phyloP scores from a whole-genome alignment of 2,113 vertebrate genomes.

The Anhinga rufa region DNA sequence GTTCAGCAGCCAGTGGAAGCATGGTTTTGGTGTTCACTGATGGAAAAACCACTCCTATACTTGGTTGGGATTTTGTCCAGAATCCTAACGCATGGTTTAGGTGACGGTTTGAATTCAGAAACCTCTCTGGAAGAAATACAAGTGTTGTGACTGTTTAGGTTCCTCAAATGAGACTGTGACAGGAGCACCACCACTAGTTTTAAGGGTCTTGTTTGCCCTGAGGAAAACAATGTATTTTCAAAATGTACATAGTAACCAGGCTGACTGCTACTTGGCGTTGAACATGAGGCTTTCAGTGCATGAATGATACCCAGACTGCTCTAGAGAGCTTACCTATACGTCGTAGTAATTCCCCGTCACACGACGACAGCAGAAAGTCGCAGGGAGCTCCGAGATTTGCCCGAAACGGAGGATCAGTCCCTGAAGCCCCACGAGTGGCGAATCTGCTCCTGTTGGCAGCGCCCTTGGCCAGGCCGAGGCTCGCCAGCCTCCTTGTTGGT shows the following conservation, averaged over 20 bases:
- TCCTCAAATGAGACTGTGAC: background rate
- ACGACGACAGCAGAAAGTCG: background rate
- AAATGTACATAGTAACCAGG: background rate
- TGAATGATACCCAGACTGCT: rapidly evolving
- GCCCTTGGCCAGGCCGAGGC: rapidly evolving
- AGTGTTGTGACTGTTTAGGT: rapidly evolving
- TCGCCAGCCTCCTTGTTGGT: too few species aligned
- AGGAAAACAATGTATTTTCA: background rate
- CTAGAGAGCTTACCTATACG: background rate
- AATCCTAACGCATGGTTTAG: background rate
- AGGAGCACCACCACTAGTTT: background rate
- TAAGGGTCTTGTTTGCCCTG: background rate
- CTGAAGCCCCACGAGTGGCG: rapidly evolving
- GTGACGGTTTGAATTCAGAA: background rate
- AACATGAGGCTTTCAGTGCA: background rate
- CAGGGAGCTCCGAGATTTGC: rapidly evolving
- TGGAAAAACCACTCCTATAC: background rate
- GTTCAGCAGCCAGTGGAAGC: background rate
- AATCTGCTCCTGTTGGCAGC: background rate
- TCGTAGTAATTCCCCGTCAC: background rate
- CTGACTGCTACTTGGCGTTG: background rate
- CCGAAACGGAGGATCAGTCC: too few species aligned
- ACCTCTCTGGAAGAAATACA: background rate
- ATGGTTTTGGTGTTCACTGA: background rate
- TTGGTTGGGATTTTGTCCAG: background rate